Base-by-base conservation (phyloP, 2,888 invertebrate genomes). In the Hetaerina titia region DNA sequence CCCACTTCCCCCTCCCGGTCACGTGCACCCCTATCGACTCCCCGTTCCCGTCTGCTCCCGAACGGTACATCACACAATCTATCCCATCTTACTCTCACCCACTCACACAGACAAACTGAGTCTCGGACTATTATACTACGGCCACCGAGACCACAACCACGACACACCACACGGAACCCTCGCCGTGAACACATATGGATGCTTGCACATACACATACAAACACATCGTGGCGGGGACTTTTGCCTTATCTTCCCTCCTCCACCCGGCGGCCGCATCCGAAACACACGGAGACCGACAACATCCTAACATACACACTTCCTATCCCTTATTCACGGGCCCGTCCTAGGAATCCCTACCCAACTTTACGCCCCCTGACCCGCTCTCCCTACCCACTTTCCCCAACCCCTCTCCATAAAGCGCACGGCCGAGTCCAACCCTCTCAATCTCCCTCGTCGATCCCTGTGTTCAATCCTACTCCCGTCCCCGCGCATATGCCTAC, bases 21-120 rank as follows among this genome's bases (percentile, higher is more conserved):
- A 90, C 64, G 95, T 95, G 95, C 95, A 95, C 95, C 57, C 81
- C 19, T 13, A 89, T 94, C 95, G 88, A 90, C 95, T 13, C 17
- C 96, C 96, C 96, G 96, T 96, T 96, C 96, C 96, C 96, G 96
- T 96, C 96, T 96, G 96, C 94, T 89, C 89, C 94, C 95, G 45
- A 63, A 64, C 90, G 19, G 60, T 25, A 90, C 90, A 60, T 60
- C 90, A 60, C 31, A 60, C 60, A 90, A 81, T 63, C 90, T 58
- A 89, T 89, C 57, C 89, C 15, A 57, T 31, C 90, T 63, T 56
- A 56, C 64, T 92, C n/a, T 31, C 90, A 45, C 31, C 22, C 64
- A 60, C 90, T 57, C 57, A 63, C 25, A 31, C 81, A 31, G n/a
- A 11, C 69, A n/a, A n/a, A 17, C 69, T n/a, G 31, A 90, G 90